phyloP scores from a whole-genome alignment of 2,113 vertebrate genomes.

The Psilopsiagon aurifrons region DNA sequence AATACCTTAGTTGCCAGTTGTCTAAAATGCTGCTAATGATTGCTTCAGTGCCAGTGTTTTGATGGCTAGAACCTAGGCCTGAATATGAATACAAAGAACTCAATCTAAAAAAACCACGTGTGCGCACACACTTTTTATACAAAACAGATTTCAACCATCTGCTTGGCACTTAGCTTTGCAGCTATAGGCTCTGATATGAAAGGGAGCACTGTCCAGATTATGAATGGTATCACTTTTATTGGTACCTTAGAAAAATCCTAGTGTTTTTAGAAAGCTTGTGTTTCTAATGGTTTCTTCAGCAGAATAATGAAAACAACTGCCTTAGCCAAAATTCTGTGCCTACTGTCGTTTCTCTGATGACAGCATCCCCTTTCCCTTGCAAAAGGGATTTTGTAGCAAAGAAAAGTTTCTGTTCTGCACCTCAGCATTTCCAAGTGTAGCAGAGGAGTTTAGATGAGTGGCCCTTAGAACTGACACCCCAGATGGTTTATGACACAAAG shows the following conservation, averaged over 20 bases:
- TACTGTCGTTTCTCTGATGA: neutral
- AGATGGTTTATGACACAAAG: slow-evolving; percentile 80
- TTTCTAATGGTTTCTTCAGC: slow-evolving; percentile 62
- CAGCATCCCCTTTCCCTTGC: slow-evolving; percentile 30
- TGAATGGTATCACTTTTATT: slow-evolving; percentile 76
- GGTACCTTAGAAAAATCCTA: slow-evolving; percentile 72
- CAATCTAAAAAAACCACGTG: slow-evolving; percentile 51
- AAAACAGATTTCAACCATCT: slow-evolving; percentile 84
- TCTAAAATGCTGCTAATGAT: slow-evolving; percentile 77
- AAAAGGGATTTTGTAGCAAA: slow-evolving; percentile 8
- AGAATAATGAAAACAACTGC: slow-evolving; percentile 64
- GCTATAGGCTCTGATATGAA: slow-evolving; percentile 77
- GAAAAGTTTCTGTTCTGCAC: slow-evolving; percentile 56
- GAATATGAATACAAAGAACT: slow-evolving; percentile 80
- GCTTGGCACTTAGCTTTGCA: slow-evolving; percentile 76
- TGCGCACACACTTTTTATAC: slow-evolving; percentile 73
- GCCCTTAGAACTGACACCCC: slow-evolving; percentile 68
- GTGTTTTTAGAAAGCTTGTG: slow-evolving; percentile 55
- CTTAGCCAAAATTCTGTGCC: slow-evolving; percentile 62
- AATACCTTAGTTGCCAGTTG: slow-evolving; percentile 81
- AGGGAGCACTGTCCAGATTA: slow-evolving; percentile 79
- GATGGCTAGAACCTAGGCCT: slow-evolving; percentile 78
- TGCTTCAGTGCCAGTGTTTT: slow-evolving; percentile 77
- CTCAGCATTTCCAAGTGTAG: slow-evolving; percentile 68
- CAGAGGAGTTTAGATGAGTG: slow-evolving; percentile 47